Evolutionary conservation across 2,113 vertebrate species (phyloP).

Genomic region (Anguilla japonica): DNA sequence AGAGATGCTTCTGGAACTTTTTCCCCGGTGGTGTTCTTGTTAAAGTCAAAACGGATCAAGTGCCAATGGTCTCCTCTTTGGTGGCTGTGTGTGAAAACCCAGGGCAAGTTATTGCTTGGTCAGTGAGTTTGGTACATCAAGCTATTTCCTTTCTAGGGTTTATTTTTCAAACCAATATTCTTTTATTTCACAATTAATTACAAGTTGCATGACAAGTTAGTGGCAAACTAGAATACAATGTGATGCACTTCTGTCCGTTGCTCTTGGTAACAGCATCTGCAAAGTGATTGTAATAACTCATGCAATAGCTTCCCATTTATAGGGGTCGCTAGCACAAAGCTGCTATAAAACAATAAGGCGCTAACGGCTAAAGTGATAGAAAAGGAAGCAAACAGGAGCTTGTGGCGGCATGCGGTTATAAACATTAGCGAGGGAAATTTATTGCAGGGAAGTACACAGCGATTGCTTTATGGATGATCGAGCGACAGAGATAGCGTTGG

Average conservation of each 20-base stretch:
- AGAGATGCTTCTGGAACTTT: not conserved
- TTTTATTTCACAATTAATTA: not conserved
- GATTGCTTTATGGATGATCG: not conserved
- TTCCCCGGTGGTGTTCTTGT: not conserved
- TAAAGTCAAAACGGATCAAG: not conserved
- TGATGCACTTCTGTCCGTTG: no score
- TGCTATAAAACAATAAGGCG: not conserved
- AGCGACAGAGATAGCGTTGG: not conserved
- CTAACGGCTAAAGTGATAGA: not conserved
- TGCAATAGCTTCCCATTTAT: not conserved
- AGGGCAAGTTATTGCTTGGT: not conserved
- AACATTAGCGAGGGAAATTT: not conserved
- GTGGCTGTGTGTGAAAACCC: not conserved
- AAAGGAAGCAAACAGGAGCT: not conserved
- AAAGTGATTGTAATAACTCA: no score
- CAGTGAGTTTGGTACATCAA: not conserved
- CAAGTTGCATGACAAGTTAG: not conserved
- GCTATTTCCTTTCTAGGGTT: not conserved
- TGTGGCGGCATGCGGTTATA: not conserved
- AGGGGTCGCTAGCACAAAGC: not conserved
- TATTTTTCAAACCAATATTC: not conserved
- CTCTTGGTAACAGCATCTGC: no score
- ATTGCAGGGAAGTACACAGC: not conserved
- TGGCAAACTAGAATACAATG: no score
- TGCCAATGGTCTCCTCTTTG: not conserved